phyloP scores from a whole-genome alignment of 2,113 vertebrate genomes.

The crab-eating macaque (Macaca fascicularis) region T2T-MFA8v1.1 NC_088379.1:112585001-112585500 shows the following conservation, averaged over 20 bases:
- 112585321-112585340: slow-evolving; percentile 34
- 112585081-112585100: slow-evolving; percentile 48
- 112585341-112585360: not conserved
- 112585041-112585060: not conserved
- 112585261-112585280: not conserved
- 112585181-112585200: slow-evolving; percentile 29
- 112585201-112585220: not conserved
- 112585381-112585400: slow-evolving; percentile 38
- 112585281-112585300: not conserved
- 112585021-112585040: slow-evolving; percentile 17
- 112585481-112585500: slow-evolving; percentile 37
- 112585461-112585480: slow-evolving; percentile 55
- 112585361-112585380: slow-evolving; percentile 11
- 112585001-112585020: slow-evolving; percentile 2
- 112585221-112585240: slow-evolving; percentile 9
- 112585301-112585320: slow-evolving; percentile 11
- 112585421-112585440: slow-evolving; percentile 39
- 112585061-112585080: not conserved
- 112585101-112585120: slow-evolving; percentile 47
- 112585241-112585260: not conserved
- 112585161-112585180: slow-evolving; percentile 50
- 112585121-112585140: slow-evolving; percentile 60
- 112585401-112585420: slow-evolving; percentile 29
- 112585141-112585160: slow-evolving; percentile 45
- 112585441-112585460: slow-evolving; percentile 41